These are phyloP conservation scores for Brachyopa scutellaris DNA, from an alignment of 2,888 invertebrate species.

Conservation along the genomic window DNA sequence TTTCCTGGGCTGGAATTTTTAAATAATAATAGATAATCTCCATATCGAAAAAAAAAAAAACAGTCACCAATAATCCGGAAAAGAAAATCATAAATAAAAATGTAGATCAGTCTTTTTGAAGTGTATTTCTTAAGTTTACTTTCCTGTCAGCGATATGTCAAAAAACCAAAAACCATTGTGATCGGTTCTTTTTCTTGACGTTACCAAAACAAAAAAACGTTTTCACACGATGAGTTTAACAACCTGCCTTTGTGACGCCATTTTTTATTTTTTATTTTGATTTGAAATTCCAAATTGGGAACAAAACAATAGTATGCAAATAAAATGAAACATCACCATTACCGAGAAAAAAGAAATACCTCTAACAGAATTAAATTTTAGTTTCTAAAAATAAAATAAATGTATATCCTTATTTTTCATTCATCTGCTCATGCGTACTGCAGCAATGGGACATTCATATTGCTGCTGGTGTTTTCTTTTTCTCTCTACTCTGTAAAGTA, in stretches of 20 bases:
- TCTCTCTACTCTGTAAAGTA: constrained; percentile 18
- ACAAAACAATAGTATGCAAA: constrained; percentile 2
- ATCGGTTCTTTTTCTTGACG: too few species aligned
- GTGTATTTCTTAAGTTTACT: constrained; percentile 1
- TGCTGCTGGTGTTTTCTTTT: background rate
- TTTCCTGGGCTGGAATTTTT: too few species aligned
- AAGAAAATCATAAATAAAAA: too few species aligned
- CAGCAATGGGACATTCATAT: constrained; percentile 35
- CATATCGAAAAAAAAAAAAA: too few species aligned
- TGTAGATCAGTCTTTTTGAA: background rate
- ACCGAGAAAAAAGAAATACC: background rate
- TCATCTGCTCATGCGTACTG: constrained; percentile 53
- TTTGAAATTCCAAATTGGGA: background rate
- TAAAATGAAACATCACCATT: constrained; percentile 14
- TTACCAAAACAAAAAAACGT: background rate
- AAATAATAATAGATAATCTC: too few species aligned
- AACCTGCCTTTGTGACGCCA: constrained; percentile 32
- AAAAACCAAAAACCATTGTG: background rate
- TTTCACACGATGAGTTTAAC: constrained; percentile 21
- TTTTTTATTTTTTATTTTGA: background rate
- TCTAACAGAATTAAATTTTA: constrained; percentile 29
- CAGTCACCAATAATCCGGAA: too few species aligned
- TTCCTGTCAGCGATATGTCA: constrained; percentile 7
- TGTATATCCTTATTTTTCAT: constrained; percentile 48
- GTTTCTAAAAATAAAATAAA: constrained; percentile 53